Base-by-base conservation (phyloP, 2,888 invertebrate species). In the Monochamus alternatus region DNA sequence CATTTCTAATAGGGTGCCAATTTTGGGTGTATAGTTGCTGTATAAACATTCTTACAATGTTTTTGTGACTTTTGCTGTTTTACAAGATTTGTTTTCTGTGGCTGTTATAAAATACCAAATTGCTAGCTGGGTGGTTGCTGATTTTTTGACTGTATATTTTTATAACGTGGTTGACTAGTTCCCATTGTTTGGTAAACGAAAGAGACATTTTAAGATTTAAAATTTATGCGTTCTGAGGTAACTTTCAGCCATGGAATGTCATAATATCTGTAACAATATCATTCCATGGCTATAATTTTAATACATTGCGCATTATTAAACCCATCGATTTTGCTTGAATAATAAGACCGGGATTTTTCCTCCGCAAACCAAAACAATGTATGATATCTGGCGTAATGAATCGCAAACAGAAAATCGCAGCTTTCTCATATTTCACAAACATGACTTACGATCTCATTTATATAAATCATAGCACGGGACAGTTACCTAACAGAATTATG, bases 341-440 rank as follows among this genome's bases (percentile, higher is more conserved):
- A 60, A 60, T 51, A 32, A 60, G 32, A 7, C 1, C 43, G n/a
- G 43, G 12, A 63, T 71, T 71, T 71, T 63, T 55, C 63, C 32
- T 14, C 10, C 22, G 66, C 64, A 64, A n/a, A 51, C 67, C 60
- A 66, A 73, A 73, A 73, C 66, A 73, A 65, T 66, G 73, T 59
- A 52, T 44, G 30, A 38, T 64, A 72, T 64, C 65, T 44, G 38
- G 60, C 55, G 47, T 62, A 51, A 63, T 60, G 62, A 69, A 67
- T 22, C 22, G 10, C 71, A 43, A 44, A 58, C 64, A 60, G 60
- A 66, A 67, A 68, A 63, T 58, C 43, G 43, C 63, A 52, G 73
- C 75, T 75, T 75, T 73, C 75, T 75, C 75, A 68, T 75, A 73
- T 75, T 75, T 60, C 71, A 78, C 70, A 75, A 75, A 73, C 68